phyloP scores from a whole-genome alignment of 2,797 vertebrate genomes.

The Sebastes nivosus region DNA sequence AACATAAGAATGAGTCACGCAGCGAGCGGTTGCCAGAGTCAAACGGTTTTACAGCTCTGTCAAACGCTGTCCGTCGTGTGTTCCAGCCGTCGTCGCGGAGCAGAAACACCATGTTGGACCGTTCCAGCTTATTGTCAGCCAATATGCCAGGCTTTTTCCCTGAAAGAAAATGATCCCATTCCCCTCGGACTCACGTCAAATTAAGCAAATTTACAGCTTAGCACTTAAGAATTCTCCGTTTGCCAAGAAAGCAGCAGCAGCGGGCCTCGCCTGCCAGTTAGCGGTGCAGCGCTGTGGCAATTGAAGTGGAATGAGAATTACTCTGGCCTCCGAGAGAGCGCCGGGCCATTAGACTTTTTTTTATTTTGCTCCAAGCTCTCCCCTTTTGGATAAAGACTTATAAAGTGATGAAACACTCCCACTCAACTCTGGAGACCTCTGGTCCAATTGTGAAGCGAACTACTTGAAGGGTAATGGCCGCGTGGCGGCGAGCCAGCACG shows the following conservation, averaged over 20 bases:
- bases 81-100: slow-evolving; percentile 71
- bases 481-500: slow-evolving; percentile 66
- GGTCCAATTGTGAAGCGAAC: slow-evolving; percentile 71
- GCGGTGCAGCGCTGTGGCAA: slow-evolving; percentile 54
- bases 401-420: slow-evolving; percentile 70
- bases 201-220: slow-evolving; percentile 87
- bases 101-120: slow-evolving; percentile 80
- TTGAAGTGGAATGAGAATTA: slow-evolving; percentile 72
- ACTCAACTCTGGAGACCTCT: slow-evolving; percentile 66
- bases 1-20: slow-evolving; percentile 77
- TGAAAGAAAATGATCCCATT: slow-evolving; percentile 80
- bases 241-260: slow-evolving; percentile 80
- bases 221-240: slow-evolving; percentile 83
- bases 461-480: slow-evolving; percentile 76
- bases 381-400: slow-evolving; percentile 68
- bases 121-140: slow-evolving; percentile 80
- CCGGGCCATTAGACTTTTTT: slow-evolving; percentile 45
- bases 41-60: slow-evolving; percentile 70
- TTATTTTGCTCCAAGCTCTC: slow-evolving; percentile 61
- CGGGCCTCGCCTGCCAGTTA: slow-evolving; percentile 65
- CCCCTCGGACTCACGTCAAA: slow-evolving; percentile 83
- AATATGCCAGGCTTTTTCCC: slow-evolving; percentile 79
- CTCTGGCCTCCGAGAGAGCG: slow-evolving; percentile 57
- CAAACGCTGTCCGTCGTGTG: slow-evolving; percentile 68
- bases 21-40: slow-evolving; percentile 63